A percentile compares a stretch with the other conserved stretches of the same genome.
Evolutionary conservation across 2,888 invertebrate genomes (phyloP).

Genomic region (Actias luna): DNA sequence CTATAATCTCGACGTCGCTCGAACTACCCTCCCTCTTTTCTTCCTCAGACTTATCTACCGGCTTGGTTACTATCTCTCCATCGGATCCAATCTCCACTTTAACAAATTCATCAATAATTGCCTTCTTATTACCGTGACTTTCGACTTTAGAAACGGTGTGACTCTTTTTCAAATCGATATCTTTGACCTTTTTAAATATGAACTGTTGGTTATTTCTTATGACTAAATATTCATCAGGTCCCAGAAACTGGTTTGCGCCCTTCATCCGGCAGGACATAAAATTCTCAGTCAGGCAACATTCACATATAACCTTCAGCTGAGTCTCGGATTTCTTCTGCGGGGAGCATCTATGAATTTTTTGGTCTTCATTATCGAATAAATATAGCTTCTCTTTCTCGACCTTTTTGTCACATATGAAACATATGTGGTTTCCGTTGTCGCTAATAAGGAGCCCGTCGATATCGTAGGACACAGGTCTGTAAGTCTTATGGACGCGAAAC

Average conservation of each 20-base stretch:
- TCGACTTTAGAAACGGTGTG: slow-evolving; percentile 33
- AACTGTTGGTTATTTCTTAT: slow-evolving; percentile 74
- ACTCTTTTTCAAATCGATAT: slow-evolving; percentile 38
- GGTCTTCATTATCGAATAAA: slow-evolving; percentile 73
- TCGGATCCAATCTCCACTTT: slow-evolving; percentile 73
- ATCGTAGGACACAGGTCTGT: slow-evolving; percentile 49
- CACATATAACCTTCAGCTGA: slow-evolving; percentile 68
- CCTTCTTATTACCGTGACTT: slow-evolving; percentile 34
- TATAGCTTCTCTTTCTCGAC: slow-evolving; percentile 67
- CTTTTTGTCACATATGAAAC: slow-evolving; percentile 65
- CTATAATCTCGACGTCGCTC: slow-evolving; percentile 69
- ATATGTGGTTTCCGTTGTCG: slow-evolving; percentile 56
- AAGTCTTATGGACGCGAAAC: slow-evolving; percentile 56
- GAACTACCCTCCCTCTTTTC: slow-evolving; percentile 42
- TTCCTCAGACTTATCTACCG: slow-evolving; percentile 48
- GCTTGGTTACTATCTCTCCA: slow-evolving; percentile 63
- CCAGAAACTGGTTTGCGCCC: slow-evolving; percentile 60
- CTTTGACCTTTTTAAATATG: slow-evolving; percentile 63
- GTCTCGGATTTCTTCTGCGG: slow-evolving; percentile 61
- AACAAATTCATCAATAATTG: slow-evolving; percentile 54
- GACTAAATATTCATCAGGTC: slow-evolving; percentile 66
- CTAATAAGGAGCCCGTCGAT: slow-evolving; percentile 53
- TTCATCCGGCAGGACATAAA: slow-evolving; percentile 64
- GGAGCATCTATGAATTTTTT: slow-evolving; percentile 62
- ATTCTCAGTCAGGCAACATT: slow-evolving; percentile 58